A percentile compares a stretch with the other conserved stretches of the same genome.
Evolutionary conservation across 2,888 invertebrate genomes (phyloP).

Genomic region (Agriotes lineatus): DNA sequence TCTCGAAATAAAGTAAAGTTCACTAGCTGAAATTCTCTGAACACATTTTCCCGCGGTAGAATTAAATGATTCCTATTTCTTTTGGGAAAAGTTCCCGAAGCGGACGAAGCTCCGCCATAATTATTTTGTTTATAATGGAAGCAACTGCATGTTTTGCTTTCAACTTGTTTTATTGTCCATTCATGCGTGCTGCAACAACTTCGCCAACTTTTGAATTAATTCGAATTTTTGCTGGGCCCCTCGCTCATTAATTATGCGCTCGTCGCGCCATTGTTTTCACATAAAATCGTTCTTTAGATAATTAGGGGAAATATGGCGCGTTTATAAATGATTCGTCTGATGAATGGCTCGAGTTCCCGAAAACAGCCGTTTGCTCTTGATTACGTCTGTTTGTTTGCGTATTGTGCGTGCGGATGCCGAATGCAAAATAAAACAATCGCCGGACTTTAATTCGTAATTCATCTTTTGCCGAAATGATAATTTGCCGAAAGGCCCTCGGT

Average conservation of each 20-base stretch:
- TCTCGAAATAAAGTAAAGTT: no score
- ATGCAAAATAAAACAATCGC: no score
- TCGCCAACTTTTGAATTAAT: slow-evolving; percentile 30
- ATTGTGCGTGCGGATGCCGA: no score
- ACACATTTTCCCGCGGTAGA: background rate
- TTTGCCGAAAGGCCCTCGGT: no score
- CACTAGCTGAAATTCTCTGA: background rate
- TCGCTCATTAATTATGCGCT: slow-evolving; percentile 32
- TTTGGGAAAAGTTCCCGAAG: no score
- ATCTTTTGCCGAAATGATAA: no score
- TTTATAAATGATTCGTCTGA: slow-evolving; percentile 29
- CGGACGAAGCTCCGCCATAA: no score
- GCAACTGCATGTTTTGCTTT: background rate
- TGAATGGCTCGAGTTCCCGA: slow-evolving; percentile 1
- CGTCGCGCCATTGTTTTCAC: slow-evolving; percentile 18
- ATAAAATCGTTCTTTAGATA: slow-evolving; percentile 26
- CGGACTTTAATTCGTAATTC: no score
- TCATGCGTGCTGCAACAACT: slow-evolving; percentile 25
- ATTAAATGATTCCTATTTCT: background rate
- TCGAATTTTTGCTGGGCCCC: slow-evolving; percentile 22
- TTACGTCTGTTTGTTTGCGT: no score
- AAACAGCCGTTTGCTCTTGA: slow-evolving; percentile 9
- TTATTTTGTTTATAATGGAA: slow-evolving; percentile 22
- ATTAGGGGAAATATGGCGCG: slow-evolving; percentile 27
- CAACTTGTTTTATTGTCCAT: slow-evolving; percentile 28